Evolutionary conservation across 2,113 vertebrate genomes (phyloP).

Genomic region (Alethe diademata): DNA sequence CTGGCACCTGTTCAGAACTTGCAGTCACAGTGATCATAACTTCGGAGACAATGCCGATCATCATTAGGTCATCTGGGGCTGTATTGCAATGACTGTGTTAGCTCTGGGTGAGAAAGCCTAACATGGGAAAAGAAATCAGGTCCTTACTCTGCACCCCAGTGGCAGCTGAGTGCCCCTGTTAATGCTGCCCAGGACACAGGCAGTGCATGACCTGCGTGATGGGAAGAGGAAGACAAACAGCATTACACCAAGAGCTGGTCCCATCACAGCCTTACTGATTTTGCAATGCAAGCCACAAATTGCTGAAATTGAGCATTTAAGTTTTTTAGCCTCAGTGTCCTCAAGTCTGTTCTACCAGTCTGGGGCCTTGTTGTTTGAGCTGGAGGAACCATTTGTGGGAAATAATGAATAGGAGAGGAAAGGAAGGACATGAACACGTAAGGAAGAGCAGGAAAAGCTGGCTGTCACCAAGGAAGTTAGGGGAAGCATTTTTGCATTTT

Average conservation of each 20-base stretch:
- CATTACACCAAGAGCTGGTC: not conserved
- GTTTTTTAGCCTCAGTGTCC: not conserved
- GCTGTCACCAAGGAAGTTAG: not conserved
- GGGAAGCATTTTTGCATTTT: not conserved
- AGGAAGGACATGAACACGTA: not conserved
- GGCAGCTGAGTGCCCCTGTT: not conserved
- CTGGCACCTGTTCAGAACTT: not conserved
- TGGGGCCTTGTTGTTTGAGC: not conserved
- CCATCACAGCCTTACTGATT: not conserved
- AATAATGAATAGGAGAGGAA: not conserved
- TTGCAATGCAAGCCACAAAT: not conserved
- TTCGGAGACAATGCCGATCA: not conserved
- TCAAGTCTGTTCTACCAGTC: not conserved
- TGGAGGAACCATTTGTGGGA: not conserved
- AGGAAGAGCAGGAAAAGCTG: not conserved
- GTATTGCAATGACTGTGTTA: not conserved
- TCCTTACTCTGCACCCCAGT: not conserved
- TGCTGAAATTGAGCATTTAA: not conserved
- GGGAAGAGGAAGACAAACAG: not conserved
- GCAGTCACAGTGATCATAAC: not conserved
- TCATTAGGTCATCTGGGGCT: not conserved
- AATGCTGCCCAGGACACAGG: not conserved
- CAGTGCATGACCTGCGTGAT: not conserved
- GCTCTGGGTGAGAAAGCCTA: not conserved
- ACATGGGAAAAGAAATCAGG: not conserved